phyloP scores from a whole-genome alignment of 2,113 vertebrate genomes.

The Gasterosteus aculeatus region DNA sequence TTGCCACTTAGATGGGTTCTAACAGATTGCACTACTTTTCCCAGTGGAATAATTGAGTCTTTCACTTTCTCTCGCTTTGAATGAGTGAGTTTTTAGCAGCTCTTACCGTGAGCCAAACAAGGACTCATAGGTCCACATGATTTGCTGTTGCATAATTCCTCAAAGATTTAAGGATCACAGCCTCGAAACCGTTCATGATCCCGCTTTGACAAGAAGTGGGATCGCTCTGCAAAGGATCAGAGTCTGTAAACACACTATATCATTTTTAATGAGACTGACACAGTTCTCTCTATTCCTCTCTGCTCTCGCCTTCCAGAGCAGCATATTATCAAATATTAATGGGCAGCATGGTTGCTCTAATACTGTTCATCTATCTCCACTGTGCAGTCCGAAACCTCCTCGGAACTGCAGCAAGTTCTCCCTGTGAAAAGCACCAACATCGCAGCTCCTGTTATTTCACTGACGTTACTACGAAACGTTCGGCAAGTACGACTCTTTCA shows the following conservation, averaged over 20 bases:
- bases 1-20: constrained; percentile 2
- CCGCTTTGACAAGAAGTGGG: background rate
- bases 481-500: background rate
- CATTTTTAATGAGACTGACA: constrained; percentile 73
- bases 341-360: constrained; percentile 66
- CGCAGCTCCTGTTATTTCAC: constrained; percentile 6
- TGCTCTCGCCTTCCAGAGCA: constrained; percentile 62
- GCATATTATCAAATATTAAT: constrained; percentile 72
- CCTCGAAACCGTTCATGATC: constrained; percentile 5
- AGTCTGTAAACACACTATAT: constrained; percentile 55
- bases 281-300: constrained; percentile 61
- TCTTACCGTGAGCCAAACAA: constrained; percentile 16
- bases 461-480: background rate
- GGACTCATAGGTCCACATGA: background rate
- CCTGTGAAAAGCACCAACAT: constrained; percentile 18
- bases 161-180: background rate
- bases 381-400: constrained; percentile 34
- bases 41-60: background rate
- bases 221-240: constrained; percentile 28
- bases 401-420: constrained; percentile 29
- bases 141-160: constrained; percentile 18
- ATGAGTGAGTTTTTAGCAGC: constrained; percentile 4
- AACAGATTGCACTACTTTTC: constrained; percentile 10
- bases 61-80: constrained; percentile 12
- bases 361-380: constrained; percentile 51